Percentiles rank a stretch among this genome's conserved stretches.
Evolutionary conservation across 1,140 invertebrate genomes (phyloP).

Genomic region (Myzus persicae): DNA sequence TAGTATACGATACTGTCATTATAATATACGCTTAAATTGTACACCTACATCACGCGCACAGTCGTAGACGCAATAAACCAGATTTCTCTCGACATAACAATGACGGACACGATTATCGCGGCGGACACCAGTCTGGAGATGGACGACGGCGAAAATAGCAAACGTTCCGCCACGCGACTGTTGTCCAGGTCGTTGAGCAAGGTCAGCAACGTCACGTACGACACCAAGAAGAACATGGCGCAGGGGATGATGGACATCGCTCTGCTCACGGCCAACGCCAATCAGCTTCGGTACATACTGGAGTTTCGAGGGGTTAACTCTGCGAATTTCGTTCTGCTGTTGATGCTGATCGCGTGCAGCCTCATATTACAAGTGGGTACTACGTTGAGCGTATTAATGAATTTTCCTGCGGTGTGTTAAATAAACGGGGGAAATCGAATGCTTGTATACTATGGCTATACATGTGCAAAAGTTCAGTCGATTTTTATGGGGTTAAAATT

Average conservation of each 20-base stretch:
- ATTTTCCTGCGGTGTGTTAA: background rate
- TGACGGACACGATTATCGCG: background rate
- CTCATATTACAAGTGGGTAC: constrained; percentile 77
- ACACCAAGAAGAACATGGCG: constrained; percentile 83
- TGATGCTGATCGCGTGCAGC: constrained; percentile 80
- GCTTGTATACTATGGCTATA: background rate
- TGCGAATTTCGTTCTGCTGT: constrained; percentile 79
- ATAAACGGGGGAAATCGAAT: background rate
- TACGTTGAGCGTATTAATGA: background rate
- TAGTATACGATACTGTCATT: background rate
- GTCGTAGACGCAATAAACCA: background rate
- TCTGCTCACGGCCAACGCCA: constrained; percentile 83
- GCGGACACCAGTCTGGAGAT: background rate
- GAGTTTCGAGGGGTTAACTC: constrained; percentile 72
- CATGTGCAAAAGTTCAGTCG: background rate
- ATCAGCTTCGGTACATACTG: constrained; percentile 85
- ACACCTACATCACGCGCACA: background rate
- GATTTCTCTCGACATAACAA: background rate
- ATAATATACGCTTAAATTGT: background rate
- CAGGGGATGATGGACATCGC: constrained; percentile 91
- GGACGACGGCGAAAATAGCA: background rate
- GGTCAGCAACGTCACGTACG: constrained; percentile 58
- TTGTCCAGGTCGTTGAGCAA: constrained; percentile 42
- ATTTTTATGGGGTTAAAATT: background rate
- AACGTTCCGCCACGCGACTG: background rate